Evolutionary conservation across 2,113 vertebrate genomes (phyloP), one percentile per base, ranked within the genome.

Genomic region (Bostrychus sinensis): DNA sequence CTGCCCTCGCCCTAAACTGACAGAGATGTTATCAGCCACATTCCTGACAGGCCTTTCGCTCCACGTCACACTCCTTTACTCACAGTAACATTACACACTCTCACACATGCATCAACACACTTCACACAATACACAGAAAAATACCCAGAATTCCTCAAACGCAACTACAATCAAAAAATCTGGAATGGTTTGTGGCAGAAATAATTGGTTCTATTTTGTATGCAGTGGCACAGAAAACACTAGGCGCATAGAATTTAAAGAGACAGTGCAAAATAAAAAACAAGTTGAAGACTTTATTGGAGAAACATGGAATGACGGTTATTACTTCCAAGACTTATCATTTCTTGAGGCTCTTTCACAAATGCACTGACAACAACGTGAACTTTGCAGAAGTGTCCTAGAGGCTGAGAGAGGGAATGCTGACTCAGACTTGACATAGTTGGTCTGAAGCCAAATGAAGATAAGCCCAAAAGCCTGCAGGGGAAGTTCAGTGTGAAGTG

Each of bases 21-120:
- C 30, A 28, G 58, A 80, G 70, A 81, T 84, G 42, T 56, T 80
- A 70, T 89, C 72, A 3, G 26, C 75, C 36, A 69, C 77, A 84
- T 89, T 87, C 81, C 70, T 67, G 0, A 5, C 66, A 6, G 16
- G 64, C 67, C 67, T 66, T 45, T 67, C 55, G 2, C 14, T 46
- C 13, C 37, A 34, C 48, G 68, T 76, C 70, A 26, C 22, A 41
- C 54, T 22, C 72, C 28, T 56, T 73, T 70, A 84, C 72, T 72
- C 61, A 65, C 67, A 77, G 57, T 56, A 61, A 26, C 64, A 70
- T 62, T 72, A 71, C 53, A 63, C 55, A 46, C 32, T 26, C n/a
- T 53, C 65, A 56, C 48, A 50, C 43, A 38, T 22, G 12, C 14
- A 12, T 26, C 4, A 20, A 62, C 34, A 53, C n/a, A 12, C 53